These are phyloP conservation scores for Caligus rogercresseyi DNA, from an alignment of 1,140 invertebrate species.

Conservation along the genomic window DNA sequence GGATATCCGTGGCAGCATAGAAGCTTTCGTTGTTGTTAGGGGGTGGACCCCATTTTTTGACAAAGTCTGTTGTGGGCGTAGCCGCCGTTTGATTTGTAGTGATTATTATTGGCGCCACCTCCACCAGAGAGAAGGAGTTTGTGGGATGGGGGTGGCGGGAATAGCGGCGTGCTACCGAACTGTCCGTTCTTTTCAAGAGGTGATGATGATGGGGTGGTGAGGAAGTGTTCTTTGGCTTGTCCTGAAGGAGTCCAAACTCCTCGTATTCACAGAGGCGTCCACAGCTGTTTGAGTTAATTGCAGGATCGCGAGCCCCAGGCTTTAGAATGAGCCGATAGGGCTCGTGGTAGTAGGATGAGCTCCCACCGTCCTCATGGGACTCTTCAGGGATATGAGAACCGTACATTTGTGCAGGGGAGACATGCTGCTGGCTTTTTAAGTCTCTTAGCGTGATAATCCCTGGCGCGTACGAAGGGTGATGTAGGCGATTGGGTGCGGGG, in stretches of 20 bases:
- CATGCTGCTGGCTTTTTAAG: neutral
- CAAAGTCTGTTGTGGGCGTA: neutral
- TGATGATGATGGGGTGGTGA: neutral
- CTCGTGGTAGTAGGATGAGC: conserved; percentile 11
- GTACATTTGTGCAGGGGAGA: neutral
- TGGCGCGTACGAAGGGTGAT: neutral
- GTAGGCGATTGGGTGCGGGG: conserved; percentile 1
- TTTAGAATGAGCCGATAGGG: conserved; percentile 7
- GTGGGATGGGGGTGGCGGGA: neutral
- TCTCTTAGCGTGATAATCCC: neutral
- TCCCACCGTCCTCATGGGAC: neutral
- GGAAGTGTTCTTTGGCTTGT: neutral
- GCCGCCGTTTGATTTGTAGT: neutral
- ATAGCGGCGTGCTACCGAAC: too few relatives aligned
- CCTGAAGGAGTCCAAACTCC: conserved; percentile 2
- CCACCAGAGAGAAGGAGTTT: neutral
- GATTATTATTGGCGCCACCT: too few relatives aligned
- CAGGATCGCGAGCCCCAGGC: neutral
- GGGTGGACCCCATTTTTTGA: neutral
- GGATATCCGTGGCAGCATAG: conserved; percentile 15
- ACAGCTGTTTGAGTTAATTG: conserved; percentile 9
- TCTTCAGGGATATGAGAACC: neutral
- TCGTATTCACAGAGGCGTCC: conserved; percentile 12
- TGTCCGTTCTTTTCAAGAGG: neutral
- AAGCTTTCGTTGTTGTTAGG: conserved; percentile 8